Evolutionary conservation across 1,140 invertebrate genomes (phyloP), one percentile per base, ranked within the genome.

Genomic region (Saxidomus purpurata): DNA sequence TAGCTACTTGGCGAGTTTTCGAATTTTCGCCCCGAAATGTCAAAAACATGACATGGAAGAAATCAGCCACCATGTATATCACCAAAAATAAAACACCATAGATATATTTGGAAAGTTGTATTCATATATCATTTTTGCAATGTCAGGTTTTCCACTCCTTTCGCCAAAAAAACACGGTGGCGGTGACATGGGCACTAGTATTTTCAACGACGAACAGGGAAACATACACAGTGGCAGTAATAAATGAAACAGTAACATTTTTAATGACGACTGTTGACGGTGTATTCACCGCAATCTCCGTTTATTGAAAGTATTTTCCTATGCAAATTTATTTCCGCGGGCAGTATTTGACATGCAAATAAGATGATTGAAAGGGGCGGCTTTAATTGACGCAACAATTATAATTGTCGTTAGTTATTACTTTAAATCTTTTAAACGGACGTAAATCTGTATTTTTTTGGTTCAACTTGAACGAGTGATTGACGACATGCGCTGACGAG

Each of bases 281-380:
- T 63, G 3, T 28, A 28, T 63, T 38, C 22, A 71, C 67, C 67
- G 22, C 67, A 71, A 38, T 38, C 67, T 71, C 67, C 67, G 67
- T 71, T 1, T 71, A 71, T 38, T 71, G 28, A 71, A 40, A 71
- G 34, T 22, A 36, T 38, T 71, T 71, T 31, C 36, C 19, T 38
- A 71, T 71, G 67, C 67, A 19, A 71, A 71, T 71, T 71, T 38
- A 71, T 71, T 40, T 40, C 67, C 36, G 67, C 61, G 61, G n/a
- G 61, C 61, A 15, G 8, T 31, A 22, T 67, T 71, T 22, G 67
- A 17, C 38, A 22, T 71, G 34, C 34, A 38, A 36, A 71, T 67
- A 28, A 36, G 17, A 71, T 71, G 67, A 71, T 71, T 71, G 67
- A 71, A 71, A 13, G 67, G 1, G 1, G 22, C 31, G 34, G 31